phyloP scores from a whole-genome alignment of 2,113 vertebrate genomes.

The Leptobrachium leishanense region DNA sequence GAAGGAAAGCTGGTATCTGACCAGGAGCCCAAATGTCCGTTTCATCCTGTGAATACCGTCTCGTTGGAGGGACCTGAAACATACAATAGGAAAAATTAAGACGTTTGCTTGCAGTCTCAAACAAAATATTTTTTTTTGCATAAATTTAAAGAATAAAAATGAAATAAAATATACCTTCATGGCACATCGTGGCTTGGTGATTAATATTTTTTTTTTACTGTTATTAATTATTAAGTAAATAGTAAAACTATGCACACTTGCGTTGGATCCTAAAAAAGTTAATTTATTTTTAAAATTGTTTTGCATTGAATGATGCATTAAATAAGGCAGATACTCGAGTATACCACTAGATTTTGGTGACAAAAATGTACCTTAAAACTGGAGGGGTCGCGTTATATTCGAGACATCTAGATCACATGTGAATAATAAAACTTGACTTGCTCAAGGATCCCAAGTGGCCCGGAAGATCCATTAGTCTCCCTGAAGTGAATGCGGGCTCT shows the following conservation, averaged over 20 bases:
- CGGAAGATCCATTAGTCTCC: too few relatives aligned
- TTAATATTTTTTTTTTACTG: neutral
- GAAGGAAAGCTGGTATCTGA: conserved; percentile 79
- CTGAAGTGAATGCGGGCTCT: too few relatives aligned
- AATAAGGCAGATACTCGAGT: too few relatives aligned
- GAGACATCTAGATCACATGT: too few relatives aligned
- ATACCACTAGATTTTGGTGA: too few relatives aligned
- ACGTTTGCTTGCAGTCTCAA: neutral
- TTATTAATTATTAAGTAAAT: neutral
- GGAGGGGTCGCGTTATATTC: too few relatives aligned
- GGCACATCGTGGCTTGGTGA: conserved; percentile 46
- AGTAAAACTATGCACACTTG: too few relatives aligned
- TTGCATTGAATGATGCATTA: too few relatives aligned
- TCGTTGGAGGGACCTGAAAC: conserved; percentile 83
- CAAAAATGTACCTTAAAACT: too few relatives aligned
- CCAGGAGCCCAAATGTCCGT: conserved; percentile 83
- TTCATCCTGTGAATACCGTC: conserved; percentile 91
- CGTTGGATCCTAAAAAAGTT: neutral
- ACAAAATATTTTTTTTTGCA: neutral
- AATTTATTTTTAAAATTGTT: neutral
- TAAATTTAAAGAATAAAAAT: neutral
- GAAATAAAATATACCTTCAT: conserved; percentile 21
- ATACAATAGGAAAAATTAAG: neutral
- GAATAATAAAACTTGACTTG: too few relatives aligned
- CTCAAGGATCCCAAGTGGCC: too few relatives aligned